Evolutionary conservation across 2,888 invertebrate species (phyloP), one percentile per base, ranked within the genome.

Genomic region (Heliconius charithonia): DNA sequence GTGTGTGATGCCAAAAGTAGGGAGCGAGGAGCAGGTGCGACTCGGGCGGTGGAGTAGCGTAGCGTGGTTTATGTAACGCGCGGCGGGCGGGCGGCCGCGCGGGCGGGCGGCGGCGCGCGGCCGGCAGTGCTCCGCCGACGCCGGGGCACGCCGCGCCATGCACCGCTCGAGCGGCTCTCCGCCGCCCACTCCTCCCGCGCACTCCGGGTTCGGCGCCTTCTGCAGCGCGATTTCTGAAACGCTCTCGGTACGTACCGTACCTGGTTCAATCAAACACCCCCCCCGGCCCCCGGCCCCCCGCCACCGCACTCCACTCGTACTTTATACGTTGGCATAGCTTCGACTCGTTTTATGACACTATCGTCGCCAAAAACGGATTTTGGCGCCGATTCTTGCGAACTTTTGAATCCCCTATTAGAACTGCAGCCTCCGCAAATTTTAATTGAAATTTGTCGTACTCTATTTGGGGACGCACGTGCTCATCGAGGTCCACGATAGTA

Each of bases 221-320:
- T 95, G 95, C 92, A 93, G 86, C 91, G 95, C 95, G 85, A 89
- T 95, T 91, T 92, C 94, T 84, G 95, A 94, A 88, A 94, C 94
- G 83, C 85, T 95, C 87, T 91, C 95, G 93, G 94, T 95, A 95
- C 89, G 94, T 94, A 91, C 85, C 82, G 81, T 81, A 81, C 82
- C 80, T 62, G 12, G 63, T 62, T 74, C 62, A 81, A 82, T 67
- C 73, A 65, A 71, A 75, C 79, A 79, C 75, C 80, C 51, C 79
- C 77, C 51, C 80, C 77, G 6, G 19, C 79, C 77, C 51, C 80
- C 77, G 6, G 19, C 56, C n/a, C 22, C 56, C 56, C 56, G 22
- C 56, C 22, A 56, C 81, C 80, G 72, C 80, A 81, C 74, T 78
- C 83, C 80, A 82, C 83, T 78, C 67, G 45, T 29, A 74, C 37